Evolutionary conservation across 2,797 vertebrate species (phyloP).

Genomic region (Brachyrhaphis roseni): DNA sequence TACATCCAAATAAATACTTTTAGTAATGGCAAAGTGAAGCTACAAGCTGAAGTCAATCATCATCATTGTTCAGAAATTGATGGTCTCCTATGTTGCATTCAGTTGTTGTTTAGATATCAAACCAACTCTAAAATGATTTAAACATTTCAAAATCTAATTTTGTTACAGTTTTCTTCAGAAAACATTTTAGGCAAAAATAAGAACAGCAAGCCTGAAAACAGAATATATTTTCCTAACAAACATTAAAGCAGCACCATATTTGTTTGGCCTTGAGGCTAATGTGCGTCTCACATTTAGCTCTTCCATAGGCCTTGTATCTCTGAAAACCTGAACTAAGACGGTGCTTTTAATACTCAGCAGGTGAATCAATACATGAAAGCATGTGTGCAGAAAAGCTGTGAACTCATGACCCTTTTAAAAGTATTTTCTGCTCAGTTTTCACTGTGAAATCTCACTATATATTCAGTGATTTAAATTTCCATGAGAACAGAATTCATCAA

Average conservation of each 20-base stretch:
- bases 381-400: conserved; percentile 7
- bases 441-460: neutral
- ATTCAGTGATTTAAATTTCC: conserved; percentile 11
- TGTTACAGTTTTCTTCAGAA: too few relatives aligned
- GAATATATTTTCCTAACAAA: neutral
- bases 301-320: conserved; percentile 3
- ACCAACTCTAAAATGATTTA: too few relatives aligned
- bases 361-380: conserved; percentile 14
- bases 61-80: neutral
- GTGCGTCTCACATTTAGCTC: neutral
- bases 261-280: conserved; percentile 10
- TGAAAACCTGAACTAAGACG: conserved; percentile 13
- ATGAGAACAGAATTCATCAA: conserved; percentile 36
- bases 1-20: neutral
- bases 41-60: neutral
- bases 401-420: conserved; percentile 27
- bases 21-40: neutral
- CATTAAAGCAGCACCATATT: neutral
- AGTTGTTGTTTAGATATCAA: too few relatives aligned
- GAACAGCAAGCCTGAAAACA: neutral
- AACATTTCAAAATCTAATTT: too few relatives aligned
- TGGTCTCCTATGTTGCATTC: neutral
- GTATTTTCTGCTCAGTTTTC: conserved; percentile 10
- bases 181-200: neutral
- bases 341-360: conserved; percentile 10